These are phyloP conservation scores for Pampusana beccarii DNA, from an alignment of 2,113 vertebrate species.

Conservation along the genomic window DNA sequence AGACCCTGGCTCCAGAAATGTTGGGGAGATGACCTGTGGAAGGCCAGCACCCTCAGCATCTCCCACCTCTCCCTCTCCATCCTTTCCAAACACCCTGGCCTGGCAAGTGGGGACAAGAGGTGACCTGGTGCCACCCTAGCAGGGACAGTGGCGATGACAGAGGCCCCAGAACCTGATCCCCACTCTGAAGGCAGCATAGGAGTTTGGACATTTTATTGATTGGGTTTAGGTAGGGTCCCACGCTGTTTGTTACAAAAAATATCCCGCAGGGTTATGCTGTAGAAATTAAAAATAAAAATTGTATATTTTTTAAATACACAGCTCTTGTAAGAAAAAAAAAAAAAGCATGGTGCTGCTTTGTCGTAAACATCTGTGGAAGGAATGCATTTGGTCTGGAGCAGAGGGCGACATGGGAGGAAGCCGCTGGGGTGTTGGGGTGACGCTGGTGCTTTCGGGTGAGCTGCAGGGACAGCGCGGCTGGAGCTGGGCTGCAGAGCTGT, in stretches of 20 bases:
- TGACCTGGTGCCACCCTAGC: background rate
- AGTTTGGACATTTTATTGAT: background rate
- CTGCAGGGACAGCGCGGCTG: background rate
- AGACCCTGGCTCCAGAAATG: background rate
- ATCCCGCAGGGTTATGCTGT: background rate
- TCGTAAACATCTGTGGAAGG: constrained; percentile 35
- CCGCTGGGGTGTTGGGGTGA: background rate
- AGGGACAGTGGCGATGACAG: accelerated
- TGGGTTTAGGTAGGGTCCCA: background rate
- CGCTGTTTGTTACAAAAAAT: constrained; percentile 35
- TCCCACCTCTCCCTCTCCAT: background rate
- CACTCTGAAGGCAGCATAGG: accelerated
- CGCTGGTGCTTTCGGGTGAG: background rate
- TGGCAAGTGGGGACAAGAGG: background rate
- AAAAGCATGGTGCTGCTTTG: background rate
- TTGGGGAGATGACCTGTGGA: background rate
- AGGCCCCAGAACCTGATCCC: background rate
- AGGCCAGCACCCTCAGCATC: background rate
- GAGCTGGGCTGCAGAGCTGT: background rate
- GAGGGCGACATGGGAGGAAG: background rate
- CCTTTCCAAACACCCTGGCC: background rate
- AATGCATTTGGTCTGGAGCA: background rate
- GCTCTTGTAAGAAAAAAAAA: constrained; percentile 44
- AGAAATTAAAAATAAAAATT: constrained; percentile 63
- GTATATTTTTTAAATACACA: constrained; percentile 69